Conservation (phyloP, 2,888 invertebrate species). For the Metellina segmentata region DNA sequence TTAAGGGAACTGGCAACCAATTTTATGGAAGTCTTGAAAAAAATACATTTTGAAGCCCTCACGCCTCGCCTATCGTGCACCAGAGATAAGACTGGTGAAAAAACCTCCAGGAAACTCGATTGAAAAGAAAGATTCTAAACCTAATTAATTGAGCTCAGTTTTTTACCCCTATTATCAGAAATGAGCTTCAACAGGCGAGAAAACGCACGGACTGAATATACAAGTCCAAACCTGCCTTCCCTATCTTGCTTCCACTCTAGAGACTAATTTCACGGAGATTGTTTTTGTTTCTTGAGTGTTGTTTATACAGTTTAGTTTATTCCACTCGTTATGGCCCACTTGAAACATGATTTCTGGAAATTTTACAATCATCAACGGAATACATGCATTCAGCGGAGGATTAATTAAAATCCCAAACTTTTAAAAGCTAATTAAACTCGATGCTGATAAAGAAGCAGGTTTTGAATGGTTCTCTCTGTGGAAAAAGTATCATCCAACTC, state of each 20-base stretch:
- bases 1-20: background rate
- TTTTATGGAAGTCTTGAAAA: background rate
- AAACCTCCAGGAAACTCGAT: background rate
- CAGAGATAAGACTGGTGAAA: background rate
- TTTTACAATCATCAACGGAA: background rate
- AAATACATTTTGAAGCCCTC: background rate
- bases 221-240: background rate
- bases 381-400: background rate
- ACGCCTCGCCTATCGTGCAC: background rate
- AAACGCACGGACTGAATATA: background rate
- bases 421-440: background rate
- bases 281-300: background rate
- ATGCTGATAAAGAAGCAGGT: background rate
- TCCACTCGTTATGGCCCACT: background rate
- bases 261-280: background rate
- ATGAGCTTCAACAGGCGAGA: background rate
- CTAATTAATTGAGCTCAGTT: background rate
- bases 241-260: background rate
- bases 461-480: background rate
- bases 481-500: background rate
- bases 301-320: background rate
- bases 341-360: background rate
- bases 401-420: background rate
- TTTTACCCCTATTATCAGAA: background rate
- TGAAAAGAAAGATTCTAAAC: background rate